These are phyloP conservation scores for Scrobipalpa costella DNA, from an alignment of 2,888 invertebrate species.

Conservation along the genomic window DNA sequence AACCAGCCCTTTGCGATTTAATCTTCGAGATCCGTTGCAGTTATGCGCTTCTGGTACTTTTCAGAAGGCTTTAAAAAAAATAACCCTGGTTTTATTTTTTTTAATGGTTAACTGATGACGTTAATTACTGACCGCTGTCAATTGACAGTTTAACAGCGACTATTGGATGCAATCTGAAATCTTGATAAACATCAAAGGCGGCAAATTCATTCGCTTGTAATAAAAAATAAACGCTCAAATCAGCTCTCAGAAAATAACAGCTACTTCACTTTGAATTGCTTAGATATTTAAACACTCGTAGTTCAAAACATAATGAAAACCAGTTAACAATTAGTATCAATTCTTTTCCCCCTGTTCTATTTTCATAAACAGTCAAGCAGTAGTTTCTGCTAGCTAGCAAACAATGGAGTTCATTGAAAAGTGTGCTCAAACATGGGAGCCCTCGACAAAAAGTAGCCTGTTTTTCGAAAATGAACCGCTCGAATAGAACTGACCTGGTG, in stretches of 20 bases:
- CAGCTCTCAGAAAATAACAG: not conserved
- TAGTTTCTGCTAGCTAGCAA: not conserved
- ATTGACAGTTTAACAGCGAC: not conserved
- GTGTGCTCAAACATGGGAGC: constrained; percentile 70
- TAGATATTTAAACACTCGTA: not conserved
- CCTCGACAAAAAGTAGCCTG: constrained; percentile 59
- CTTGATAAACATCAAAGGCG: constrained; percentile 14
- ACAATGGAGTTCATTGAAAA: constrained; percentile 62
- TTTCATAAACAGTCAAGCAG: not conserved
- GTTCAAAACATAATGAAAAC: not conserved
- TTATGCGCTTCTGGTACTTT: constrained; percentile 51
- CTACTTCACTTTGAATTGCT: not conserved
- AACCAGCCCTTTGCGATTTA: constrained; percentile 63
- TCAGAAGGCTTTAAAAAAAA: constrained; percentile 3
- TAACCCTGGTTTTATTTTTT: too few relatives aligned
- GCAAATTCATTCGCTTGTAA: not conserved
- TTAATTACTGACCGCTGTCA: not conserved
- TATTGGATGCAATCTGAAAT: constrained; percentile 11
- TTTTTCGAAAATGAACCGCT: constrained; percentile 57
- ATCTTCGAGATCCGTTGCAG: constrained; percentile 54
- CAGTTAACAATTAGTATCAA: constrained; percentile 36
- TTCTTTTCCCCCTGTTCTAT: constrained; percentile 39
- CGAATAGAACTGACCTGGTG: constrained; percentile 54
- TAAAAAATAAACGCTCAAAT: not conserved
- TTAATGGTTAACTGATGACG: not conserved